Evolutionary conservation across 1,140 invertebrate genomes (phyloP), one percentile per base, ranked within the genome.

Genomic region (Streblospio benedicti): DNA sequence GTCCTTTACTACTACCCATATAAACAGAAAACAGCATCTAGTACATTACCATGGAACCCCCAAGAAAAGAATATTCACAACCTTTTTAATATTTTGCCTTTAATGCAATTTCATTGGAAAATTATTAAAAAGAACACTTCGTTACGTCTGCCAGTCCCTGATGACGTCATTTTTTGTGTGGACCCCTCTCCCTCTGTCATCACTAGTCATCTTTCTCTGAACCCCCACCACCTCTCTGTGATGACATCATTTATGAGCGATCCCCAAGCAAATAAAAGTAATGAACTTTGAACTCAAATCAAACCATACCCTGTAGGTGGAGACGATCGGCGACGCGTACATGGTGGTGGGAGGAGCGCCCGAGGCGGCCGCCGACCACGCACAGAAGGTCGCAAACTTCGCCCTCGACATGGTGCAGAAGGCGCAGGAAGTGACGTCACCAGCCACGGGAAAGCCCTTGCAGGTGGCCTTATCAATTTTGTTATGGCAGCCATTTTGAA

Each of bases 341-440:
- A 66, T 69, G 51, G 63, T 67, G 20, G 65, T 67, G 2, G 44
- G 60, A 43, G 67, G 67, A 31, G 56, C 65, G 2, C 90, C 93
- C 71, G 85, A 86, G 66, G 83, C 83, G 65, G 88, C 38, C 43
- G 79, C 79, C n/a, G 90, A 87, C 31, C 91, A 95, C 75, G 90
- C 91, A 16, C 88, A 91, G 57, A 90, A 91, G 79, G 91, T 93
- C 33, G 89, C 90, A 23, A 93, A 90, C 89, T 93, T 94, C 90
- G 89, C 87, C 4, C 68, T 89, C 59, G 84, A 84, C 72, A 94
- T 94, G 91, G 88, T 93, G 38, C 83, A 89, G 69, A 88, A 87
- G 0, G 92, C 91, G 74, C 83, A 84, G 6, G 83, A 85, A 63
- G 90, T 93, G 71, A 82, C 85, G 49, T 91, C 91, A 4, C 91